Percentiles rank a stretch among this genome's conserved stretches.
Evolutionary conservation across 2,888 invertebrate species (phyloP).

Genomic region (Drosophila prolongata): DNA sequence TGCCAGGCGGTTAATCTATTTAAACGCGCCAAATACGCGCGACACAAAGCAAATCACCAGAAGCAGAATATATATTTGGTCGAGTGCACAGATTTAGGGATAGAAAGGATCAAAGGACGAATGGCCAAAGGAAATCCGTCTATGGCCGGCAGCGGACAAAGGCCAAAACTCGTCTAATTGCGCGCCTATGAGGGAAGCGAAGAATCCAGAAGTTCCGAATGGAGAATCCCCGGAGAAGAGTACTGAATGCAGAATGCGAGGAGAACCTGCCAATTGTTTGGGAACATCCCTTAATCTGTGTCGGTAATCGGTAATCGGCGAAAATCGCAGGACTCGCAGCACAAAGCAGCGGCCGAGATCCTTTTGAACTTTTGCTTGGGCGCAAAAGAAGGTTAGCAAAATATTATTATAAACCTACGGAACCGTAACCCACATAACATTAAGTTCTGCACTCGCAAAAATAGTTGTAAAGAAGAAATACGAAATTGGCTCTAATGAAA

Average conservation of each 20-base stretch:
- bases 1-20: slow-evolving; percentile 85
- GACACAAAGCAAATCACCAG: slow-evolving; percentile 65
- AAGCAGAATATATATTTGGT: slow-evolving; percentile 47
- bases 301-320: slow-evolving; percentile 81
- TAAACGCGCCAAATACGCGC: slow-evolving; percentile 83
- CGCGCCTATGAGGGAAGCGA: slow-evolving; percentile 61
- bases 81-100: slow-evolving; percentile 78
- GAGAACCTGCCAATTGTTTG: slow-evolving; percentile 68
- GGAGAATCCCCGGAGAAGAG: slow-evolving; percentile 11
- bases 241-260: slow-evolving; percentile 19
- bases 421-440: slow-evolving; percentile 66
- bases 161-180: slow-evolving; percentile 79
- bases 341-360: slow-evolving; percentile 78
- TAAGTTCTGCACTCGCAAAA: slow-evolving; percentile 50
- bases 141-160: slow-evolving; percentile 58
- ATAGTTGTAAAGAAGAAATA: neutral
- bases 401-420: slow-evolving; percentile 81
- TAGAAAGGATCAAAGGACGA: slow-evolving; percentile 71
- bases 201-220: slow-evolving; percentile 37
- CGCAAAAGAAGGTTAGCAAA: slow-evolving; percentile 81
- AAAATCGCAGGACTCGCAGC: slow-evolving; percentile 34
- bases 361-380: slow-evolving; percentile 82
- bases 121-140: slow-evolving; percentile 63
- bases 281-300: slow-evolving; percentile 84
- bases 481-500: neutral